Evolutionary conservation across 2,113 vertebrate genomes (phyloP).

Genomic region (Sceloporus undulatus): DNA sequence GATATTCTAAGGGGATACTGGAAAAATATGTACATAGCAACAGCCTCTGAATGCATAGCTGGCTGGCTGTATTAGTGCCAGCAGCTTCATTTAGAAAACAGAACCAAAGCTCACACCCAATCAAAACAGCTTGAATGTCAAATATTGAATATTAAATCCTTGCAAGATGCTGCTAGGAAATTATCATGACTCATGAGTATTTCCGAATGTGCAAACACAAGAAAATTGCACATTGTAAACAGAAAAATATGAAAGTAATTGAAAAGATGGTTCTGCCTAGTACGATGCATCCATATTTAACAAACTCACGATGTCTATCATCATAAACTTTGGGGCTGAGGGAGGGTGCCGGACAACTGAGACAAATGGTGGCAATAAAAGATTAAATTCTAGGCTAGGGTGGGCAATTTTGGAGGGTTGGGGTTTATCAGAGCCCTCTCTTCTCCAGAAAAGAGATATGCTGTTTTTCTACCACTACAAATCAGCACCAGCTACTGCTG

Average conservation of each 20-base stretch:
- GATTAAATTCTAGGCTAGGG: background rate
- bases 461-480: no score
- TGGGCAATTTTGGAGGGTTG: background rate
- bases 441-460: no score
- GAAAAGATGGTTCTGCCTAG: slow-evolving; percentile 10
- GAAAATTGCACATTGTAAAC: background rate
- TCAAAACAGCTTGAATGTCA: fast-evolving
- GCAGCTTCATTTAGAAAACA: background rate
- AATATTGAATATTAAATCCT: background rate
- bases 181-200: slow-evolving; percentile 5
- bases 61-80: background rate
- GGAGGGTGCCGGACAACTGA: background rate
- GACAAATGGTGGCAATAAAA: background rate
- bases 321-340: background rate
- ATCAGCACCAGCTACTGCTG: no score
- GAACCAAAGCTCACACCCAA: background rate
- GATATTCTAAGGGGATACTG: background rate
- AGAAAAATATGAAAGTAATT: background rate
- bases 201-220: background rate
- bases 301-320: background rate
- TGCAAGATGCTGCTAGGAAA: background rate
- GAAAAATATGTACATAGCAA: background rate
- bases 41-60: no score
- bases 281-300: background rate
- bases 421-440: no score